Evolutionary conservation across 1,140 invertebrate species (phyloP), one percentile per base, ranked within the genome.

Genomic region (Phymastichus coffea): DNA sequence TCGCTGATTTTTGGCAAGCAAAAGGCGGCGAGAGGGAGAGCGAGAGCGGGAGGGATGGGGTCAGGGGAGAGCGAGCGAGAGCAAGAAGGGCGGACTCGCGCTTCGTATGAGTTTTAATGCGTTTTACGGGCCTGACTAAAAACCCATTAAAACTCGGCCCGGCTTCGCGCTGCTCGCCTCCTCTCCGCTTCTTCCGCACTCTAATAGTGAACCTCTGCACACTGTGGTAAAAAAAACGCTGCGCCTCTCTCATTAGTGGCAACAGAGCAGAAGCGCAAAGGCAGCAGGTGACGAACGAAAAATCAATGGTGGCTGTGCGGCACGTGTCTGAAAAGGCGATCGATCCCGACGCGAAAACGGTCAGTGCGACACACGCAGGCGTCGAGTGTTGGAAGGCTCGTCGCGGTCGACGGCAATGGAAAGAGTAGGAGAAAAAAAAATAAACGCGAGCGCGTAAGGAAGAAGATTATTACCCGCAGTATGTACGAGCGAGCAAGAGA

Each of bases 81-180:
- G 28, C 6, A 73, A 73, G 70, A n/a, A 70, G n/a, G n/a, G n/a
- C 63, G 70, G 58, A 66, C 66, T 67, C 68, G 68, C 64, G 58
- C 64, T 72, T 71, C 73, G 68, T 67, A 75, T 64, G 70, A 73
- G 69, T 73, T 76, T 76, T 76, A 75, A 75, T 76, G 71, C 72
- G 67, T 76, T 76, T 75, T 76, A 75, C 68, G 73, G 70, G 66
- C 67, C 66, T 51, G 66, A 64, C 67, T 70, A 68, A 74, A 74
- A 75, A 74, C 68, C 72, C 71, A 75, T 76, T 74, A 75, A 74
- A 68, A 65, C 25, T 8, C 15, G 26, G 47, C 59, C 54, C 63
- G 2, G 17, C 15, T 26, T 25, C 28, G 22, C 22, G n/a, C 20
- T 35, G 9, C 14, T 15, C 25, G 28, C 55, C 37, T 44, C n/a